phyloP scores from a whole-genome alignment of 2,113 vertebrate genomes.

The Pteruthius melanotis region DNA sequence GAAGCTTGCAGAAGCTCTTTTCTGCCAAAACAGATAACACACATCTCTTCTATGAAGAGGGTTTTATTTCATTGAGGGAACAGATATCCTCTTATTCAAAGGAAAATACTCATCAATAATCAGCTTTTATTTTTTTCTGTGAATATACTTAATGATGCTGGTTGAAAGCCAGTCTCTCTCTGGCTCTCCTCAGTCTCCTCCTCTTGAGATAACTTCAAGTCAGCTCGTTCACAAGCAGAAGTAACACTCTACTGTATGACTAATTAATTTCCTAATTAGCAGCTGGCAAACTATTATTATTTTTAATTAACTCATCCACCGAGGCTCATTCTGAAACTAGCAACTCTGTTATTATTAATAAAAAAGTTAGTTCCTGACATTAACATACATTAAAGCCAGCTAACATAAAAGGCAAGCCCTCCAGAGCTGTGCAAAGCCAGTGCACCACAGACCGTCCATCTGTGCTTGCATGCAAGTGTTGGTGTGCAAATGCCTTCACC shows the following conservation, averaged over 20 bases:
- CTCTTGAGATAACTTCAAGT: neutral
- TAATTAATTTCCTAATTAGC: slow-evolving; percentile 33
- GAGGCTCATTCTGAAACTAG: neutral
- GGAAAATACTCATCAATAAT: neutral
- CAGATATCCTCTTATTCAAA: neutral
- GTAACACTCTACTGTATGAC: neutral
- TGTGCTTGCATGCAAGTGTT: neutral
- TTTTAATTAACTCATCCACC: slow-evolving; percentile 21
- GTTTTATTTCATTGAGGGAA: neutral
- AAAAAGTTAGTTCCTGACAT: neutral
- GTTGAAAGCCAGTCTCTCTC: neutral
- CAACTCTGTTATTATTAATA: neutral
- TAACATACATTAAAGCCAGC: neutral
- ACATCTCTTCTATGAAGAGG: neutral
- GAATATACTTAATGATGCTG: neutral
- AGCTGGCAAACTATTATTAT: neutral
- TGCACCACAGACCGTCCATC: fast-evolving
- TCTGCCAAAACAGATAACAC: neutral
- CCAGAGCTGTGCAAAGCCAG: neutral
- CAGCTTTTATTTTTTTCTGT: neutral
- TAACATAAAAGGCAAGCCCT: neutral
- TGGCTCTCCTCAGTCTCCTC: too few species aligned
- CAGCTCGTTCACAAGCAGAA: neutral
- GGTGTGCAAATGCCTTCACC: neutral
- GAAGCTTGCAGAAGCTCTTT: neutral